Percentiles rank a stretch among this genome's conserved stretches.
Conservation (phyloP, 1,140 invertebrate genomes). For the Cataglyphis hispanica region DNA sequence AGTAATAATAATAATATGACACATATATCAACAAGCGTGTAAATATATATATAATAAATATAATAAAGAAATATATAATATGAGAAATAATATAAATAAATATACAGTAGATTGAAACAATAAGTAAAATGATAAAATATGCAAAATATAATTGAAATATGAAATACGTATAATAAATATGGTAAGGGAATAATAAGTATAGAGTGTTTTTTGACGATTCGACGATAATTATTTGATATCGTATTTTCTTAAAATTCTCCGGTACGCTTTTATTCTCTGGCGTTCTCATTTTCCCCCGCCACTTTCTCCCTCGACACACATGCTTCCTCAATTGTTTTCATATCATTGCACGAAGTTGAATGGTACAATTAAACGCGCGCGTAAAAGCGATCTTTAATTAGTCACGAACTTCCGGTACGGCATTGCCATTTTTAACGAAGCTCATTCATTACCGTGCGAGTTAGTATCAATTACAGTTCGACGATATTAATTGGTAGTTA, state of each 20-base stretch:
- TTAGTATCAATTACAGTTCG: constrained; percentile 33
- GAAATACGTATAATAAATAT: too few species aligned
- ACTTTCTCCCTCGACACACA: neutral
- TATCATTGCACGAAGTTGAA: constrained; percentile 29
- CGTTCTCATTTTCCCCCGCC: neutral
- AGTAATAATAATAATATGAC: neutral
- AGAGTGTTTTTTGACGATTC: neutral
- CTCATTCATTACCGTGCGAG: constrained; percentile 32
- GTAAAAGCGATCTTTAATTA: constrained; percentile 50
- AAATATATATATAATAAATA: neutral
- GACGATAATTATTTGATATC: neutral
- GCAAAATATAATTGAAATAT: too few species aligned
- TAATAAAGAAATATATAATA: neutral
- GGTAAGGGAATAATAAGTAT: too few species aligned
- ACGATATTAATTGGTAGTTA: constrained; percentile 32
- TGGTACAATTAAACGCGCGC: constrained; percentile 11
- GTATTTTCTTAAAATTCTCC: neutral
- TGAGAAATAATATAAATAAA: neutral
- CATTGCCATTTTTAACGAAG: constrained; percentile 42
- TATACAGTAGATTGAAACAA: neutral
- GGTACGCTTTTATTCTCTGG: neutral
- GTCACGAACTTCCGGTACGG: constrained; percentile 39
- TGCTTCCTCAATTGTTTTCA: constrained; percentile 29
- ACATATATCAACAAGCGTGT: neutral
- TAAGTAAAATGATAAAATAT: too few species aligned